phyloP scores from a whole-genome alignment of 2,113 vertebrate species.

The Nothocercus julius region DNA sequence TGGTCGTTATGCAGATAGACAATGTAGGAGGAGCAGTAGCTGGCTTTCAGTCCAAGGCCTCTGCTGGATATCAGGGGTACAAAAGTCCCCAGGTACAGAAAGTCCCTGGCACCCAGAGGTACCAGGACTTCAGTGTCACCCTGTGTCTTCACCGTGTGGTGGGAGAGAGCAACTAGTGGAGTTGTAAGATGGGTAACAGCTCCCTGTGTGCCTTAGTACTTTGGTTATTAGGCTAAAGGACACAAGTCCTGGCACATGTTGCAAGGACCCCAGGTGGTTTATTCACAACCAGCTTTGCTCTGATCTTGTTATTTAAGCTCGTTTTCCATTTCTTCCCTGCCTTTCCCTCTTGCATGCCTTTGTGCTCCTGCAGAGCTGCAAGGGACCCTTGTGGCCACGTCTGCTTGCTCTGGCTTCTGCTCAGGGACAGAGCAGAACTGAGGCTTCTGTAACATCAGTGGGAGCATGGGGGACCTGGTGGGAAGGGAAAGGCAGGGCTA shows the following conservation, averaged over 20 bases:
- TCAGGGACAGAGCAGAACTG: not conserved
- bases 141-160: not conserved
- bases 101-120: not conserved
- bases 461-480: not conserved
- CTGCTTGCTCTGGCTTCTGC: not conserved
- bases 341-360: not conserved
- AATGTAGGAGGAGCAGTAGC: not conserved
- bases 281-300: not conserved
- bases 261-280: not conserved
- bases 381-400: no score
- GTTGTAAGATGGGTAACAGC: not conserved
- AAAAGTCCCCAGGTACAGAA: not conserved
- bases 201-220: not conserved
- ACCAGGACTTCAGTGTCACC: not conserved
- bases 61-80: not conserved
- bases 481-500: not conserved
- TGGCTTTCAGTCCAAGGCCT: not conserved
- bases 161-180: not conserved
- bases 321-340: not conserved
- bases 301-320: not conserved
- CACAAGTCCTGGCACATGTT: not conserved
- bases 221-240: not conserved
- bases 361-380: rapidly evolving
- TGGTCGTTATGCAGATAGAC: not conserved
- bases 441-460: not conserved